Percentiles rank a stretch among this genome's conserved stretches.
These are phyloP conservation scores for Geodia barretti DNA, from an alignment of 37 sponge, comb jelly and placozoan species.

Conservation along the genomic window DNA sequence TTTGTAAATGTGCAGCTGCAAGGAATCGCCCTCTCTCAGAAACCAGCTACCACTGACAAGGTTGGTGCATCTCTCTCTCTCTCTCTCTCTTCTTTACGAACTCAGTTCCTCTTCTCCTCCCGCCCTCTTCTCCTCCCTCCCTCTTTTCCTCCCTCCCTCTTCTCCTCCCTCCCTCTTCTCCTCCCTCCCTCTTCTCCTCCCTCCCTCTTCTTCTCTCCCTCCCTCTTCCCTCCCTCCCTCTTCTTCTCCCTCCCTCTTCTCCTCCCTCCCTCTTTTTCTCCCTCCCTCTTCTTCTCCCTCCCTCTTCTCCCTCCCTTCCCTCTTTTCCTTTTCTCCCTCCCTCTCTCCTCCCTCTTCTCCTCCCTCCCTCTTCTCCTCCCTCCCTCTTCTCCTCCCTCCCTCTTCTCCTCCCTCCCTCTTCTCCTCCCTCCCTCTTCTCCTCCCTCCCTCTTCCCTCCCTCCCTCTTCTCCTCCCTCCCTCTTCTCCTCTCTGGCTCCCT, in stretches of 20 bases:
- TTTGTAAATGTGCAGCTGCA: conserved; percentile 14
- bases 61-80: neutral
- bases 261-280: too few species aligned
- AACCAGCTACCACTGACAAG: conserved; percentile 14
- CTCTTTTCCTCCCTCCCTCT: conserved; percentile 5
- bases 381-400: too few species aligned
- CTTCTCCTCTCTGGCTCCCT: neutral
- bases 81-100: too few species aligned
- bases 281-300: neutral
- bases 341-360: neutral
- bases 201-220: neutral
- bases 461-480: neutral
- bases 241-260: too few species aligned
- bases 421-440: neutral
- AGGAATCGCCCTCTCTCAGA: conserved; percentile 22
- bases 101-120: neutral
- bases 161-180: neutral
- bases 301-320: neutral
- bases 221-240: neutral
- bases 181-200: neutral
- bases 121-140: neutral
- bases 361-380: neutral
- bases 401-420: neutral
- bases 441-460: conserved; percentile 3
- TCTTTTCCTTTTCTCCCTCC: neutral